Percentiles rank a stretch among this genome's conserved stretches.
Evolutionary conservation across 2,113 vertebrate species (phyloP).

Genomic region (Gobio gobio): DNA sequence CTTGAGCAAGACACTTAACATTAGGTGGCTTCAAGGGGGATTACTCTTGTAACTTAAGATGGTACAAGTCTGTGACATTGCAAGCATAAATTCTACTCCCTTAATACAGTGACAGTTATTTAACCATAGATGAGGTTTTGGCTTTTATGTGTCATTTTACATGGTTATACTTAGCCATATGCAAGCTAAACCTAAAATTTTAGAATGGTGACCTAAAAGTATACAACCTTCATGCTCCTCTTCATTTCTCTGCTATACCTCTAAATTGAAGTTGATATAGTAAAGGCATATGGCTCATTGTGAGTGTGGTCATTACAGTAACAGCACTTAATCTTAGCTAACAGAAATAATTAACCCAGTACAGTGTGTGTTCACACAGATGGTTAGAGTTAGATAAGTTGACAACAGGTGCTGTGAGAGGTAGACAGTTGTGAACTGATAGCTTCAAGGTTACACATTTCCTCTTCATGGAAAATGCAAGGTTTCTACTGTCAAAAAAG

Average conservation of each 20-base stretch:
- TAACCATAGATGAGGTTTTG: background rate
- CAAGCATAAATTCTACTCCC: background rate
- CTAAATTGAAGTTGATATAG: background rate
- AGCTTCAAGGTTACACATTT: slow-evolving; percentile 22
- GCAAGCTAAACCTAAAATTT: background rate
- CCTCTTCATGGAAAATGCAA: background rate
- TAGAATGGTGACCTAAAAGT: background rate
- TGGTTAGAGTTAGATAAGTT: slow-evolving; percentile 18
- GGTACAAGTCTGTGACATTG: background rate
- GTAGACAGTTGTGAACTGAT: slow-evolving; percentile 28
- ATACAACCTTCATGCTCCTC: background rate
- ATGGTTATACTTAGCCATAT: background rate
- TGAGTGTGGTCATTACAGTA: slow-evolving; percentile 61
- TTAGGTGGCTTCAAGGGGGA: background rate
- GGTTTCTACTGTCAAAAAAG: background rate
- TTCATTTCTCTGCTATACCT: background rate
- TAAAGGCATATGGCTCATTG: background rate
- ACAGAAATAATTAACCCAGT: slow-evolving; percentile 66
- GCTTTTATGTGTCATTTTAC: background rate
- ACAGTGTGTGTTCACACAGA: slow-evolving; percentile 31
- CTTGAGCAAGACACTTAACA: slow-evolving; percentile 14
- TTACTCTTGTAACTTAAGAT: slow-evolving; percentile 20
- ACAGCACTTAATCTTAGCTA: slow-evolving; percentile 50
- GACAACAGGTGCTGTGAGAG: slow-evolving; percentile 24
- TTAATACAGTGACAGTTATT: background rate